A percentile compares a stretch with the other conserved stretches of the same genome.
Evolutionary conservation across 37 sponge, comb jelly and placozoan genomes (phyloP).

Genomic region (Halisarca cf. caerulea): DNA sequence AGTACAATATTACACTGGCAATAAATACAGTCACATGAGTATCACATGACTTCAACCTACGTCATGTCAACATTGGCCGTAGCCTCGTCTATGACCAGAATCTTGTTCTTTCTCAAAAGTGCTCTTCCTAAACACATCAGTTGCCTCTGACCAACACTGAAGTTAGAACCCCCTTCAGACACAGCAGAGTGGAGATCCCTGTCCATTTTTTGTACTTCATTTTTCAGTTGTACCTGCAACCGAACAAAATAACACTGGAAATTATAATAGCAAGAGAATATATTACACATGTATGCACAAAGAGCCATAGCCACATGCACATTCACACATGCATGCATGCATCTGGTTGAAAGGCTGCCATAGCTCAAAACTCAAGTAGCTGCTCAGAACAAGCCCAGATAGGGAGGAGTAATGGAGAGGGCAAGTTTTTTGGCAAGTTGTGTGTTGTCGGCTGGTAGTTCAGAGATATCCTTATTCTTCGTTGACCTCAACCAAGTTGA

Average conservation of each 20-base stretch:
- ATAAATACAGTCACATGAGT: background rate
- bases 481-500: no score
- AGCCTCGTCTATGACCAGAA: conserved; percentile 84
- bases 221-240: conserved; percentile 75
- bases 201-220: conserved; percentile 43
- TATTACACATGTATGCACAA: background rate
- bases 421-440: no score
- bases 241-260: no score
- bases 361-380: no score
- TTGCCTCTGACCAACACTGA: conserved; percentile 86
- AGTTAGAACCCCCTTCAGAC: conserved; percentile 79
- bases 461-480: no score
- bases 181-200: conserved; percentile 56
- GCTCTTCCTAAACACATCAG: conserved; percentile 85
- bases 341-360: no score
- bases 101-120: conserved; percentile 75
- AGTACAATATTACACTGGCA: background rate
- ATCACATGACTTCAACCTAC: conserved; percentile 22
- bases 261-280: no score
- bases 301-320: no score
- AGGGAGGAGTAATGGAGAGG: no score
- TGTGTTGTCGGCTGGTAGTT: no score
- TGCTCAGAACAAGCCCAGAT: no score
- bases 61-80: conserved; percentile 82
- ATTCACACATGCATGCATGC: no score